Evolutionary conservation across 1,140 invertebrate species (phyloP), one percentile per base, ranked within the genome.

Genomic region (Drosophila trapezifrons): DNA sequence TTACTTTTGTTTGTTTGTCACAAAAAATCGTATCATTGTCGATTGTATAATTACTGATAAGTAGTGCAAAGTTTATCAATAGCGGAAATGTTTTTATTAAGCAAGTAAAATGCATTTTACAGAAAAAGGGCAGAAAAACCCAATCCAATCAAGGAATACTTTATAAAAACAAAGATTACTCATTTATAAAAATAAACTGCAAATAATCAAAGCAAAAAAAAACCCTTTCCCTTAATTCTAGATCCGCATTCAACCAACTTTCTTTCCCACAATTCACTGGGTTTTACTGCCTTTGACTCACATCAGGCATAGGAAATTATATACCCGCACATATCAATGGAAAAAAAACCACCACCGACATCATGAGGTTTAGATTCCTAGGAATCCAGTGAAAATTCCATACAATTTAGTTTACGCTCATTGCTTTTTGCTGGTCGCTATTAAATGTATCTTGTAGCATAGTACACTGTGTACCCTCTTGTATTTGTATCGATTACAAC

Each of bases 1-100:
- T 43, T 43, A 2, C 17, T 38, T 71, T 51, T 40, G 9, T 49
- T 55, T 55, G 20, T 45, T 20, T 35, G 27, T 20, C 8, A 10
- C 15, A 20, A 15, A 56, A 43, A 43, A 46, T 65, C 2, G 22
- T 22, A 2, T 2, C 55, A 27, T 45, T 22, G 25, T 38, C 10
- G 4, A 37, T 76, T 67, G 37, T 46, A 29, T 66, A 73, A 67
- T 52, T 45, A 8, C 22, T 64, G 78, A 81, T 78, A 81, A 74
- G 25, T 17, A 32, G 8, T 29, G 32, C 17, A 46, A 38, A 12
- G 18, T 20, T 74, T 74, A 79, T 62, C 62, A 62, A 40, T 47
- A 35, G 29, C 52, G 76, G 69, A 79, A 67, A 40, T 73, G 1
- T 32, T 12, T 57, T 17, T 25, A 4, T 32, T 37, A 6, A 8